These are phyloP conservation scores for Sebastes paucispinis DNA, from an alignment of 2,797 vertebrate genomes.

Conservation along the genomic window DNA sequence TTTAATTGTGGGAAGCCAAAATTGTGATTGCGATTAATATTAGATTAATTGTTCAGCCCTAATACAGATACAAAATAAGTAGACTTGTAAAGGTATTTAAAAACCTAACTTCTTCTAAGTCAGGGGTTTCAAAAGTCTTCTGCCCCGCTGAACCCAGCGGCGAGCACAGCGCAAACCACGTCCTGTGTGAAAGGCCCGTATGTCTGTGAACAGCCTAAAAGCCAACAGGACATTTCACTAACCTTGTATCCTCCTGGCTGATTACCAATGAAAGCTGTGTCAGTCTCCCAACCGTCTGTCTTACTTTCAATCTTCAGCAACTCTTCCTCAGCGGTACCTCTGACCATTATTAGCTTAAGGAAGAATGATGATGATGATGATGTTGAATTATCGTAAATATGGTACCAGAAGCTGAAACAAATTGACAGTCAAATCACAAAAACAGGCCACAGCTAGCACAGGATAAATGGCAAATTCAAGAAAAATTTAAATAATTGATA, in stretches of 20 bases:
- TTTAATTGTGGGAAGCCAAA: too few relatives aligned
- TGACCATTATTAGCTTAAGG: constrained; percentile 58
- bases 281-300: constrained; percentile 73
- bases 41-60: too few relatives aligned
- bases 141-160: too few relatives aligned
- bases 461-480: background rate
- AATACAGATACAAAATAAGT: background rate
- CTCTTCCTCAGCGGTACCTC: fast-evolving
- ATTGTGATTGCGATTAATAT: too few relatives aligned
- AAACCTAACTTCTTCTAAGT: background rate
- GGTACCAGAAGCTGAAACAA: constrained; percentile 82
- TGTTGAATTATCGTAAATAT: constrained; percentile 44
- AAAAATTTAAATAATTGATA: background rate
- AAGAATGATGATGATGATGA: fast-evolving
- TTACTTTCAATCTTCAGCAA: constrained; percentile 41
- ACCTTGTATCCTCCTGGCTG: constrained; percentile 79
- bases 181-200: too few relatives aligned
- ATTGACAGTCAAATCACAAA: constrained; percentile 10
- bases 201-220: background rate
- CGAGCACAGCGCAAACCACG: fast-evolving
- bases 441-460: background rate
- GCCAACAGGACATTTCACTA: constrained; percentile 1
- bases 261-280: constrained; percentile 73
- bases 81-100: background rate
- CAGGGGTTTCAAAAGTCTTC: too few relatives aligned